Evolutionary conservation across 92 coral and sea anemone species (phyloP).

Genomic region (Porites evermanni): DNA sequence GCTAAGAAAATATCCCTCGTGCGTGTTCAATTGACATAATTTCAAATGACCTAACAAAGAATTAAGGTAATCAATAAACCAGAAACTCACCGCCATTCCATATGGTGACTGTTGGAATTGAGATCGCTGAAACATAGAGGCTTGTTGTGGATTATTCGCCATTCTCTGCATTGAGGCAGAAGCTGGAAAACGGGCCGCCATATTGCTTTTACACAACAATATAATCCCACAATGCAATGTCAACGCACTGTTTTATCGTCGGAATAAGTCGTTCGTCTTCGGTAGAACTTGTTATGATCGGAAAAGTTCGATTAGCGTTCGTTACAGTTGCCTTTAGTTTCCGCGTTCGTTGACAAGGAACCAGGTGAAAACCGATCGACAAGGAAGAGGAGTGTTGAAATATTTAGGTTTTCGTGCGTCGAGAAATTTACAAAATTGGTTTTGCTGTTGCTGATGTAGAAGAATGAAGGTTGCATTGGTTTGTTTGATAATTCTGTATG

Average conservation of each 20-base stretch:
- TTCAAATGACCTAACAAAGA: not conserved
- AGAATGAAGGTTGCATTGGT: conserved; percentile 29
- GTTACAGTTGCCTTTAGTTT: too few relatives aligned
- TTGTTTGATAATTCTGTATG: conserved; percentile 10
- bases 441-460: not conserved
- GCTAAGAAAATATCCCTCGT: not conserved
- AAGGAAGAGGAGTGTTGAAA: not conserved
- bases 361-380: too few relatives aligned
- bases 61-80: not conserved
- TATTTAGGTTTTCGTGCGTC: not conserved
- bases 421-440: not conserved
- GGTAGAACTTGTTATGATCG: not conserved
- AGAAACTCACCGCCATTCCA: conserved; percentile 78
- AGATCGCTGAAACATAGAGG: conserved; percentile 82
- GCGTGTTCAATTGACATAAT: not conserved
- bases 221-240: conserved; percentile 71
- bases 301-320: not conserved
- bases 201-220: conserved; percentile 63
- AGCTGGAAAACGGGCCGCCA: conserved; percentile 96
- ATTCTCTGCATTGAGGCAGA: conserved; percentile 91
- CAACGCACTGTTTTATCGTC: not conserved
- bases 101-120: conserved; percentile 85
- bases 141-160: conserved; percentile 94
- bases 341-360: too few relatives aligned
- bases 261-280: not conserved